phyloP scores from a whole-genome alignment of 2,888 invertebrate genomes.

The Pachycephus smyrnensis region DNA sequence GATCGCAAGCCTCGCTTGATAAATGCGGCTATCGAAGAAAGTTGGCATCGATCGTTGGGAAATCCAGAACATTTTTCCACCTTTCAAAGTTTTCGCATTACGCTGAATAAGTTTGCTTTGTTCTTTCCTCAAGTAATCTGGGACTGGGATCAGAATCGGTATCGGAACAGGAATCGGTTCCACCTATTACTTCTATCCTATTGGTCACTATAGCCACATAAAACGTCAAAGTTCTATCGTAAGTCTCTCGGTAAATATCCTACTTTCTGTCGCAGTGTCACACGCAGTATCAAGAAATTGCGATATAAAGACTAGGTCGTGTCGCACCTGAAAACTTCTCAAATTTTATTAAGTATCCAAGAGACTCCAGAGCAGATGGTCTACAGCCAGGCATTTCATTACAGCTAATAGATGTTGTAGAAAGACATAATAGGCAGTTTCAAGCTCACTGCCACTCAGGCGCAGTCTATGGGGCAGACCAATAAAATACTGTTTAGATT shows the following conservation, averaged over 20 bases:
- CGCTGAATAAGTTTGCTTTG: slow-evolving; percentile 44
- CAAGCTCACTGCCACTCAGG: slow-evolving; percentile 27
- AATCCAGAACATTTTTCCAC: slow-evolving; percentile 34
- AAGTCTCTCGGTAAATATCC: not conserved
- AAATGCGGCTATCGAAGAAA: slow-evolving; percentile 34
- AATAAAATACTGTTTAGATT: slow-evolving; percentile 38
- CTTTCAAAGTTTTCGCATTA: slow-evolving; percentile 50
- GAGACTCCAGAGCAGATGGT: too few relatives aligned
- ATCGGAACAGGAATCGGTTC: not conserved
- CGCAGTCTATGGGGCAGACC: slow-evolving; percentile 30
- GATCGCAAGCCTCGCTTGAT: slow-evolving; percentile 17
- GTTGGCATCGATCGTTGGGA: slow-evolving; percentile 35
- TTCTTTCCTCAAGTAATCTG: slow-evolving; percentile 19
- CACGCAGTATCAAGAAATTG: too few relatives aligned
- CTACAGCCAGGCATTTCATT: not conserved
- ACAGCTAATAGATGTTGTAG: not conserved
- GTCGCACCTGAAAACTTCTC: too few relatives aligned
- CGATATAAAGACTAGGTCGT: not conserved
- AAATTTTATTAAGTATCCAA: too few relatives aligned
- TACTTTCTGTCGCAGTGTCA: too few relatives aligned
- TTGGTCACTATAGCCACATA: not conserved
- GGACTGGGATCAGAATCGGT: slow-evolving; percentile 11
- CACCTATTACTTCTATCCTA: slow-evolving; percentile 7
- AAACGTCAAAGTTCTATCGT: slow-evolving; percentile 1
- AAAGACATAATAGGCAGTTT: slow-evolving; percentile 37